Evolutionary conservation across 2,888 invertebrate species (phyloP).

Genomic region (Hirtodrosophila confusa): DNA sequence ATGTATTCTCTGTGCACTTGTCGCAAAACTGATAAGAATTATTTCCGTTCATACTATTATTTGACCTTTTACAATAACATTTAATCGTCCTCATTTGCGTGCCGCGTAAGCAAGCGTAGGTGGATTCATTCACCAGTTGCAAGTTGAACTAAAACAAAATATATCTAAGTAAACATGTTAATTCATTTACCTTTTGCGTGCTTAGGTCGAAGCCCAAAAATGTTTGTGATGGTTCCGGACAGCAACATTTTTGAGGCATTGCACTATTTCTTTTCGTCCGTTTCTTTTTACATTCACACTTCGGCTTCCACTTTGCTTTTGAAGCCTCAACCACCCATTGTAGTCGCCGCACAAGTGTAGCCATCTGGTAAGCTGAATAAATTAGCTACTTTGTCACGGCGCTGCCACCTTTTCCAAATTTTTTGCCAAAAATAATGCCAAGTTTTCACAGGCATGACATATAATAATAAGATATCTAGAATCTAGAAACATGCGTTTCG

Average conservation of each 20-base stretch:
- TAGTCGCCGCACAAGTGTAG: conserved; percentile 13
- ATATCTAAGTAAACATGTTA: background rate
- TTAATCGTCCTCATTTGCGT: background rate
- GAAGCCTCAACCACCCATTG: conserved; percentile 3
- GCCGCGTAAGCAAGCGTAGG: conserved; percentile 8
- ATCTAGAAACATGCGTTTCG: no score
- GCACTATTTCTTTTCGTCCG: background rate
- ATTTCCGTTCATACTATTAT: background rate
- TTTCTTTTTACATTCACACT: background rate
- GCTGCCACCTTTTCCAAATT: conserved; percentile 13
- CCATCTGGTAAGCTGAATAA: conserved; percentile 2
- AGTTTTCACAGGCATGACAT: background rate
- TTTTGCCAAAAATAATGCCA: background rate
- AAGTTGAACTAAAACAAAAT: background rate
- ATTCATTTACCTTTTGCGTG: conserved; percentile 89
- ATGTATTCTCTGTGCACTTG: background rate
- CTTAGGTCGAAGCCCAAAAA: conserved; percentile 94
- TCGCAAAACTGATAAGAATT: conserved; percentile 28
- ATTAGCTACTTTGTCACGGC: background rate
- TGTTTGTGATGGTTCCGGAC: conserved; percentile 80
- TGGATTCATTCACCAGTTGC: background rate
- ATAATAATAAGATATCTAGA: background rate
- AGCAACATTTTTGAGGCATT: conserved; percentile 43
- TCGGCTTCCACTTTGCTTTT: conserved; percentile 11
- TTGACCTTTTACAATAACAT: conserved; percentile 52